phyloP scores from a whole-genome alignment of 2,888 invertebrate genomes.

The Aphidoletes aphidimyza region DNA sequence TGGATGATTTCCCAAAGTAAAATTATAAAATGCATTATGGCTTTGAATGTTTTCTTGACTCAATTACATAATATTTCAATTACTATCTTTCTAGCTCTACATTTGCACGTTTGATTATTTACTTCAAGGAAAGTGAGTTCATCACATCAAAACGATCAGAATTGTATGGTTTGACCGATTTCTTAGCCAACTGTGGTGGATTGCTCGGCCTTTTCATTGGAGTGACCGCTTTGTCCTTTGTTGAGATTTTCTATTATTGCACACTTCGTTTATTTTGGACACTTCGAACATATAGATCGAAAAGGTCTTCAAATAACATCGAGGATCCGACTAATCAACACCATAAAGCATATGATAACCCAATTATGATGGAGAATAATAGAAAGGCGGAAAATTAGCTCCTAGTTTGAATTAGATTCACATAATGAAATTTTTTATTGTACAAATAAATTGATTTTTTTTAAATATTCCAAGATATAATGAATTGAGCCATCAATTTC shows the following conservation, averaged over 20 bases:
- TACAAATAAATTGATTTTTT: too few species aligned
- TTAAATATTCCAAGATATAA: too few species aligned
- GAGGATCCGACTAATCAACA: too few species aligned
- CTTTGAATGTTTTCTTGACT: too few species aligned
- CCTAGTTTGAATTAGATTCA: too few species aligned
- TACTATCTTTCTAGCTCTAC: slow-evolving; percentile 66
- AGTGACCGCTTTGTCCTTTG: slow-evolving; percentile 66
- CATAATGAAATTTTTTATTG: too few species aligned
- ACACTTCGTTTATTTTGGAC: slow-evolving; percentile 69
- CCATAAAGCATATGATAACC: too few species aligned
- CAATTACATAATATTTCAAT: too few species aligned
- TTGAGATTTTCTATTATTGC: slow-evolving; percentile 70
- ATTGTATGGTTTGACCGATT: slow-evolving; percentile 75
- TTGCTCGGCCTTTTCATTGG: slow-evolving; percentile 70
- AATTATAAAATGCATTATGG: neutral
- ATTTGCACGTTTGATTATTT: slow-evolving; percentile 74
- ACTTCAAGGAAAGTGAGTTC: slow-evolving; percentile 79
- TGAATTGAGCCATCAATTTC: too few species aligned
- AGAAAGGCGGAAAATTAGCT: too few species aligned
- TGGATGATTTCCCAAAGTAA: slow-evolving; percentile 62
- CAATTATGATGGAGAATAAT: too few species aligned
- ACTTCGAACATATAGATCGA: too few species aligned
- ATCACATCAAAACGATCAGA: slow-evolving; percentile 75
- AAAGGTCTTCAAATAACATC: neutral
- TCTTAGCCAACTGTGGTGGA: slow-evolving; percentile 77